A percentile compares a stretch with the other conserved stretches of the same genome.
phyloP scores from a whole-genome alignment of 2,113 vertebrate genomes.

The Todiramphus chloris region DNA sequence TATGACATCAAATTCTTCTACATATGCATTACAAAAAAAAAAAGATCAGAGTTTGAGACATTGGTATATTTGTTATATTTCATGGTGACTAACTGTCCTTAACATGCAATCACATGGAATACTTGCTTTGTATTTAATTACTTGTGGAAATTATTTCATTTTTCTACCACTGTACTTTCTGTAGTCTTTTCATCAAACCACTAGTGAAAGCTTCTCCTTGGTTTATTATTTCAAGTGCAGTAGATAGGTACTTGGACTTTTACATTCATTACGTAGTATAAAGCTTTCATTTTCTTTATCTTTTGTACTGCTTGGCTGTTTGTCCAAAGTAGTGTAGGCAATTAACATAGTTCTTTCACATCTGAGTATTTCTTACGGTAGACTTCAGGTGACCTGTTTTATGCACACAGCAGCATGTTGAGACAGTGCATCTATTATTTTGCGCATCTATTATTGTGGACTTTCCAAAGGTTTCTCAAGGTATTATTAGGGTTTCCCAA shows the following conservation, averaged over 20 bases:
- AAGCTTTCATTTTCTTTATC: neutral
- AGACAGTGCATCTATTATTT: neutral
- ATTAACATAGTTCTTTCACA: neutral
- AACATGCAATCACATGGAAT: neutral
- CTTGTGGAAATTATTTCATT: neutral
- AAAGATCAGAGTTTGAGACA: neutral
- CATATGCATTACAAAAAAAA: neutral
- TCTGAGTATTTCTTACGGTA: neutral
- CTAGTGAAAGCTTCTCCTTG: neutral
- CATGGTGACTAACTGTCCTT: neutral
- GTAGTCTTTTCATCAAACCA: neutral
- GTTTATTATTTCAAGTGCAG: neutral
- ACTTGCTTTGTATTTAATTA: neutral
- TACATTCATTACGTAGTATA: neutral
- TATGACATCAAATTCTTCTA: conserved; percentile 32
- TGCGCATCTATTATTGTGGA: neutral
- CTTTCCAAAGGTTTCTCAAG: conserved; percentile 14
- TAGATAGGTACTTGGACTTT: neutral
- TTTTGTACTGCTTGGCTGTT: neutral
- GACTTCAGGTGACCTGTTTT: neutral
- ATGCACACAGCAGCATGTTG: neutral
- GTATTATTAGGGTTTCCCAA: neutral
- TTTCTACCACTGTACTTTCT: neutral
- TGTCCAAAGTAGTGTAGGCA: neutral
- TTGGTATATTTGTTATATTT: neutral